These are phyloP conservation scores for Ochotona princeps DNA, from an alignment of 2,113 vertebrate genomes.

Conservation along the genomic window DNA sequence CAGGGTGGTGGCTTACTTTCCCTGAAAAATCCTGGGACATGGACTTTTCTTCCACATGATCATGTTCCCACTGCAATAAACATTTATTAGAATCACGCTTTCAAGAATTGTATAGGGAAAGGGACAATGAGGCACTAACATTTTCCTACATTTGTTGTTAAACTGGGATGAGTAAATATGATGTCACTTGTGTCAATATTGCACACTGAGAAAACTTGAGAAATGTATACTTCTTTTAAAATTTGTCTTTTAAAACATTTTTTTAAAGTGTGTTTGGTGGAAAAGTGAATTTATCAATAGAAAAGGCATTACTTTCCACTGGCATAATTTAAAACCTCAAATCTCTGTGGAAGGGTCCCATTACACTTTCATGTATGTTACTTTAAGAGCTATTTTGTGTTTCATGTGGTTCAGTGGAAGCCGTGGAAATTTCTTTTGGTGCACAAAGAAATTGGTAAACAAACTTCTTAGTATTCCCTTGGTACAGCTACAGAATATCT, in stretches of 20 bases:
- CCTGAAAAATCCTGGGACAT: background rate
- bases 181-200: background rate
- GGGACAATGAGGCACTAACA: background rate
- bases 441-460: slow-evolving; percentile 65
- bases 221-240: background rate
- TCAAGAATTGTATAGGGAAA: background rate
- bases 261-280: background rate
- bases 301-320: slow-evolving; percentile 59
- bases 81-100: background rate
- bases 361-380: slow-evolving; percentile 29
- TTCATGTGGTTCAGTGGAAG: slow-evolving; percentile 44
- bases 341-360: slow-evolving; percentile 53
- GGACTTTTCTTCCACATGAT: background rate
- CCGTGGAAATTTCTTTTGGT: slow-evolving; percentile 61
- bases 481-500: slow-evolving; percentile 47
- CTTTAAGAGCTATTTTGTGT: slow-evolving; percentile 58
- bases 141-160: background rate
- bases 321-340: slow-evolving; percentile 75
- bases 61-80: background rate
- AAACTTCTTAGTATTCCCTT: slow-evolving; percentile 58
- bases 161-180: background rate
- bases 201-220: background rate
- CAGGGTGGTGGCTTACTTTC: background rate
- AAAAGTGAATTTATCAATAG: slow-evolving; percentile 31
- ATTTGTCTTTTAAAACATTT: slow-evolving; percentile 55